A percentile compares a stretch with the other conserved stretches of the same genome.
Evolutionary conservation across 2,888 invertebrate genomes (phyloP).

Genomic region (Heliconius hortense): DNA sequence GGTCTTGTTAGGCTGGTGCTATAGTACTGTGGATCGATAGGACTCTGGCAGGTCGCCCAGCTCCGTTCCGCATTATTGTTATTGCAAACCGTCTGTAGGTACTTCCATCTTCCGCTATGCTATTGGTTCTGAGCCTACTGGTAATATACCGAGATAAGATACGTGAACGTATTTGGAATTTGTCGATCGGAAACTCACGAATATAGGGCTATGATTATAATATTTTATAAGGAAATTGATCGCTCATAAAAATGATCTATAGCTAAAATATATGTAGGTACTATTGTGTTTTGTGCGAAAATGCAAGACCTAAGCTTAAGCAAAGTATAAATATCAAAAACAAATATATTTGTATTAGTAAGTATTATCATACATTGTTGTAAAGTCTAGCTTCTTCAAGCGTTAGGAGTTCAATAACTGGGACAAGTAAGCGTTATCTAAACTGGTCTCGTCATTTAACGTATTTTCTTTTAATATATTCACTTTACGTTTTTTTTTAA

Average conservation of each 20-base stretch:
- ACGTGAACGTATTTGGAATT: constrained; percentile 55
- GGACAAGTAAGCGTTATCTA: background rate
- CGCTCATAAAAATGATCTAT: constrained; percentile 23
- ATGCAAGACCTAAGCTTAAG: background rate
- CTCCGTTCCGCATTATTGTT: constrained; percentile 79
- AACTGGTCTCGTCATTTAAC: background rate
- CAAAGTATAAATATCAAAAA: background rate
- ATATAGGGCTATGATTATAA: constrained; percentile 38
- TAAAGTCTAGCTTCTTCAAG: background rate
- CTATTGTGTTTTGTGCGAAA: background rate
- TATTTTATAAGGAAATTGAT: constrained; percentile 35
- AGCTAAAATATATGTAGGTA: background rate
- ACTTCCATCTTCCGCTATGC: constrained; percentile 67
- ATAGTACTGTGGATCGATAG: constrained; percentile 70
- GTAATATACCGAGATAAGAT: constrained; percentile 68
- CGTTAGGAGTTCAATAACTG: background rate
- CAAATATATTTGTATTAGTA: background rate
- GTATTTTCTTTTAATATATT: background rate
- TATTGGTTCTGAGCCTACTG: constrained; percentile 70
- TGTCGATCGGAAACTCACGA: constrained; percentile 48
- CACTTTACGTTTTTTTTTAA: background rate
- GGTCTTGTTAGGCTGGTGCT: constrained; percentile 65
- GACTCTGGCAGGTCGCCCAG: constrained; percentile 80
- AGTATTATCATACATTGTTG: background rate
- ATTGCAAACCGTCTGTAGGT: constrained; percentile 69